These are phyloP conservation scores for Trialeurodes vaporariorum DNA, from an alignment of 1,140 invertebrate species.

Conservation along the genomic window DNA sequence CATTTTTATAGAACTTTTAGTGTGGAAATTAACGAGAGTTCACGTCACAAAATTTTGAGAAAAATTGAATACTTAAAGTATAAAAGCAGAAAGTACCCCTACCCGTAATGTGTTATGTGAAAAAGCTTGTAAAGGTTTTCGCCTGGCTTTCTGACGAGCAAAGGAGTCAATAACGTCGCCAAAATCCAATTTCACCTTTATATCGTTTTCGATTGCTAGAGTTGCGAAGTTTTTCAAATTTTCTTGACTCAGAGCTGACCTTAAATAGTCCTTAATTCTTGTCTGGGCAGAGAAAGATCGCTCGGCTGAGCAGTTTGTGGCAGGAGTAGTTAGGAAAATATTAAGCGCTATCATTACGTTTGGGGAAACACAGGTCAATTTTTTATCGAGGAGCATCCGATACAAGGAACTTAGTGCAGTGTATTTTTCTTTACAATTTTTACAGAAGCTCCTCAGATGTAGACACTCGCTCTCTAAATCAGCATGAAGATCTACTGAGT, in stretches of 20 bases:
- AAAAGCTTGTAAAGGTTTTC: too few relatives aligned
- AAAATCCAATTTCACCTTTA: too few relatives aligned
- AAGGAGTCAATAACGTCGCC: too few relatives aligned
- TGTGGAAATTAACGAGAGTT: too few relatives aligned
- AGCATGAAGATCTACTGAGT: neutral
- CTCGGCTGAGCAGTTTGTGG: neutral
- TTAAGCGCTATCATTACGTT: neutral
- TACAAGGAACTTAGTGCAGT: neutral
- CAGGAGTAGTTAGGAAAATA: neutral
- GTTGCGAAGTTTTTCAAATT: neutral
- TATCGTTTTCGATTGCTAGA: neutral
- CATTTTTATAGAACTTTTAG: too few relatives aligned
- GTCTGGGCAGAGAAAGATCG: neutral
- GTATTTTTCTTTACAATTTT: neutral
- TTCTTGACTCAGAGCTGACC: neutral
- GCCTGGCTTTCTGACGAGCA: too few relatives aligned
- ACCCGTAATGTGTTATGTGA: too few relatives aligned
- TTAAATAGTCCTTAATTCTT: neutral
- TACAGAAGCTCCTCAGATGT: neutral
- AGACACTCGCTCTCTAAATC: neutral
- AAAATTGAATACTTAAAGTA: too few relatives aligned
- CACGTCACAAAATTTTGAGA: too few relatives aligned
- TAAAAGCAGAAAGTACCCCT: too few relatives aligned
- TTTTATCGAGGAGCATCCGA: neutral
- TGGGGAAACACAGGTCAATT: neutral